phyloP scores from a whole-genome alignment of 1,140 invertebrate genomes.

The Eriosoma lanigerum region DNA sequence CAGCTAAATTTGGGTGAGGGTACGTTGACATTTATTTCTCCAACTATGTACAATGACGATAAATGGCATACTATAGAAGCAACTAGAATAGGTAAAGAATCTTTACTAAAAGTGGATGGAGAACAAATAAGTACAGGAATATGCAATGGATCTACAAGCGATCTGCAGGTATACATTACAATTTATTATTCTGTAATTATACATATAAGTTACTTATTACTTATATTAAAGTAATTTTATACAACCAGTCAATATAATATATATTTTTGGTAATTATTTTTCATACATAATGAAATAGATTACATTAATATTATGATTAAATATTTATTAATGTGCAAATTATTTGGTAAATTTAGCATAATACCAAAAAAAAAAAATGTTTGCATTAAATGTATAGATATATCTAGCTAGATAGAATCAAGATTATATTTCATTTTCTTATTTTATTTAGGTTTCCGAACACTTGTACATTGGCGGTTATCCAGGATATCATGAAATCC shows the following conservation, averaged over 20 bases:
- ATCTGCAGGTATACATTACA: slow-evolving; percentile 51
- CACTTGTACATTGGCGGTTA: slow-evolving; percentile 89
- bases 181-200: background rate
- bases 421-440: too few species aligned
- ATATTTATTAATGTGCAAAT: too few species aligned
- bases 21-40: slow-evolving; percentile 62
- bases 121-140: slow-evolving; percentile 59
- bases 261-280: too few species aligned
- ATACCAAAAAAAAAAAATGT: too few species aligned
- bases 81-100: slow-evolving; percentile 66
- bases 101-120: slow-evolving; percentile 72
- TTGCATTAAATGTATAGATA: too few species aligned
- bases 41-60: slow-evolving; percentile 75
- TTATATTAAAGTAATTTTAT: too few species aligned
- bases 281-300: too few species aligned
- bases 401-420: too few species aligned
- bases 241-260: too few species aligned
- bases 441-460: slow-evolving; percentile 61
- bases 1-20: slow-evolving; percentile 71
- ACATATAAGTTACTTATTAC: background rate
- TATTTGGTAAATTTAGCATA: too few species aligned
- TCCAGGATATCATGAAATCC: slow-evolving; percentile 68
- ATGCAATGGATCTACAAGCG: slow-evolving; percentile 54
- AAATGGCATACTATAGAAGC: slow-evolving; percentile 79
- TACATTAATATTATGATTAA: too few species aligned